Evolutionary conservation across 2,113 vertebrate genomes (phyloP), one percentile per base, ranked within the genome.

Genomic region (Chaetodon trifascialis): DNA sequence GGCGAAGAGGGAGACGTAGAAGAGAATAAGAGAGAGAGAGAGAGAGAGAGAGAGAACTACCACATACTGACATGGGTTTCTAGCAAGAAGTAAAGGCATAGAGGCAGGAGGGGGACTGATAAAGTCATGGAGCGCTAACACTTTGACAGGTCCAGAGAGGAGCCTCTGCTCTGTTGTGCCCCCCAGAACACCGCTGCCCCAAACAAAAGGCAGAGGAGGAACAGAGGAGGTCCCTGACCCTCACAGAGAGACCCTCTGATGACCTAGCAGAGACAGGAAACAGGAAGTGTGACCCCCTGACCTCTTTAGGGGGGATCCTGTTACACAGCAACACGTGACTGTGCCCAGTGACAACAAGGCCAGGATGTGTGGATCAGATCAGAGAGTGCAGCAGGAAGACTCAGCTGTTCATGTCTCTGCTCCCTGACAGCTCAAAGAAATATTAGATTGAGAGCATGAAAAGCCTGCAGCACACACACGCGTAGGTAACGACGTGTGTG

Each of bases 231-330:
- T 93, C 85, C 78, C 49, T 84, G 93, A 94, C 91, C 92, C 94
- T 92, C 81, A 49, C 73, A 66, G 80, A 76, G 78, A 95, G 93
- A 94, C 95, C 94, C 91, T 91, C 81, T 93, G 85, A 91, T 93
- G 95, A 95, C 93, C 95, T 80, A 83, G 86, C 79, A 80, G 83
- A 91, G 88, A 94, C 94, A 94, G 94, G 95, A 96, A 95, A 95
- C 95, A 94, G 95, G 95, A 95, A 96, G 93, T 92, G 81, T 78
- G 94, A 94, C 92, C 93, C 76, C 73, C 3, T 94, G 93, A 93
- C 93, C 94, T 86, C 40, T 80, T 68, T 54, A 4, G 59, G 80
- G 76, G 75, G 80, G 83, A 70, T 91, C 82, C 51, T 85, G 88
- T 90, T 92, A 85, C 91, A 86, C 71, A 72, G 86, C 84, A 89